Evolutionary conservation across 2,888 invertebrate genomes (phyloP), one percentile per base, ranked within the genome.

Genomic region (Acanthosoma haemorrhoidale): DNA sequence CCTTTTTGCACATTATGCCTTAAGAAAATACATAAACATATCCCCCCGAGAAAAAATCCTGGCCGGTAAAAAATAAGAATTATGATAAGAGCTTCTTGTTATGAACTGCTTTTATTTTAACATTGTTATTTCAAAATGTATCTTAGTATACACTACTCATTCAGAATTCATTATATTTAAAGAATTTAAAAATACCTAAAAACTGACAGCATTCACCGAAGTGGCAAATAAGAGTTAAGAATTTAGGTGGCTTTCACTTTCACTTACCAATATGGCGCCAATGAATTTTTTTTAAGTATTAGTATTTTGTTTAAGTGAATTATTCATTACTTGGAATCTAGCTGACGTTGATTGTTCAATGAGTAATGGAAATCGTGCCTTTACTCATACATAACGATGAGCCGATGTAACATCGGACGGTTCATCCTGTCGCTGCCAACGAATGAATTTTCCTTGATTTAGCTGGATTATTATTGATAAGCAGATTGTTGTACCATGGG

Each of bases 401-500:
- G 29, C 13, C 13, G 21, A 3, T 51, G 2, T 51, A 21, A n/a
- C 51, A 51, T 51, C 18, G 51, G 51, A 25, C n/a, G n/a, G n/a
- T 6, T 51, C n/a, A 51, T 25, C 25, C 18, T 25, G 29, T n/a
- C 25, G 8, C 51, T 51, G 25, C 25, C 25, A 1, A 25, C 29
- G 51, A 51, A 51, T n/a, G 51, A 51, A 51, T 21, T 51, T 51
- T 51, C 21, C 51, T 25, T 51, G 51, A 51, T 51, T 25, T 51
- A 51, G 51, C 51, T 51, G 51, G 29, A 25, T 59, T 59, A 16
- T 32, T 59, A 16, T 16, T 34, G 59, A 18, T 16, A 64, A 21
- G 29, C 41, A 64, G 39, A 39, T 39, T 59, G 31, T 34, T 11
- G 11, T 18, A 67, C 13, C 13, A 67, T 67, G 67, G 67, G 67